Base-by-base conservation (phyloP, 1,140 invertebrate genomes). In the Drosophila mojavensis region DNA sequence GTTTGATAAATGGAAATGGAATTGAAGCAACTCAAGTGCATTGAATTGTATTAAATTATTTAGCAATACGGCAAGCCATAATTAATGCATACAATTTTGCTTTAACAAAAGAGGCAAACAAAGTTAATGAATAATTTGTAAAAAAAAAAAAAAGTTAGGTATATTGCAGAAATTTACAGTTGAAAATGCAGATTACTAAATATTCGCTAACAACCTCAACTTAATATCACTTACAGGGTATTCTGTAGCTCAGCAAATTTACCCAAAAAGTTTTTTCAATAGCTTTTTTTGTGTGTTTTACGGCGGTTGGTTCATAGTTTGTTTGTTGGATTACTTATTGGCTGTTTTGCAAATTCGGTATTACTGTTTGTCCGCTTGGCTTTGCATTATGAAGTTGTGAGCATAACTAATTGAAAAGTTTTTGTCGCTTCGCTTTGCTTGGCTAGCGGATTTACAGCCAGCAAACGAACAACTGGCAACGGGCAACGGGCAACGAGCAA, bases 351-450 rank as follows among this genome's bases (percentile, higher is more conserved):
- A 72, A 85, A 79, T 85, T 82, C 36, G 82, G 55, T 73, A 82
- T 88, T 69, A 75, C 75, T 56, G 74, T 82, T 86, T 76, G 76
- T 65, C 75, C 61, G 75, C 84, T 82, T 88, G 82, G 75, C 83
- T 55, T 54, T 50, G 39, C 76, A 79, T 82, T 82, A 86, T 86
- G 75, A 82, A 86, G 84, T 79, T 86, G 82, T 86, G 72, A 83
- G 79, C 79, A 88, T 77, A 82, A 88, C 82, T 86, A 86, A 86
- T 86, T 86, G 82, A 79, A 86, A 86, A 86, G 64, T 88, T 84
- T 78, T 80, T 78, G 60, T 72, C 70, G 54, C 56, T 24, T 10
- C 17, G 47, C 47, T 54, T 15, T 41, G 70, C 64, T 73, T 61
- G 63, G 63, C 53, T 55, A 41, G 30, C 41, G 56, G 56, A 73